Evolutionary conservation across 1,140 invertebrate genomes (phyloP).

Genomic region (Lysiphlebus fabarum): DNA sequence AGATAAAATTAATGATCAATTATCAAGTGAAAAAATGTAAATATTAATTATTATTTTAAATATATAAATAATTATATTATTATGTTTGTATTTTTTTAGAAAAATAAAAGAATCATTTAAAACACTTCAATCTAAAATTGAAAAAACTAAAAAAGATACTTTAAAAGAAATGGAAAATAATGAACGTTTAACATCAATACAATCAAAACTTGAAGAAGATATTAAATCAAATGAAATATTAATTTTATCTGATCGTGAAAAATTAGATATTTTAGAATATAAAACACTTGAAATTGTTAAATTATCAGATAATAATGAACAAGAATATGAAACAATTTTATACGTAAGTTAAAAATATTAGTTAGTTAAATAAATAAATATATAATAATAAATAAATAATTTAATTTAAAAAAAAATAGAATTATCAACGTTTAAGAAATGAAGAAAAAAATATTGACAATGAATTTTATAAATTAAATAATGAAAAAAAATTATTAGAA

Average conservation of each 20-base stretch:
- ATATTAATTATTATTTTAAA: conserved; percentile 21
- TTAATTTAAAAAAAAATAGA: conserved; percentile 28
- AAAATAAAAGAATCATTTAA: conserved; percentile 58
- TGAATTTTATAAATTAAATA: conserved; percentile 56
- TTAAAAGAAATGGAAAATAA: conserved; percentile 65
- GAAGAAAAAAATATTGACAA: conserved; percentile 48
- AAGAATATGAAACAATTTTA: conserved; percentile 52
- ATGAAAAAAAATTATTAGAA: conserved; percentile 60
- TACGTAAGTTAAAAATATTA: conserved; percentile 31
- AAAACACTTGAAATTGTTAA: conserved; percentile 55
- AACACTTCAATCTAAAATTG: conserved; percentile 57
- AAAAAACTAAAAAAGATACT: conserved; percentile 55
- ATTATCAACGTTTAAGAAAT: conserved; percentile 36
- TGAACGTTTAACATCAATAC: conserved; percentile 61
- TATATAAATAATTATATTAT: background rate
- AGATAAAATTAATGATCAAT: conserved; percentile 63
- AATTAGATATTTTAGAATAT: conserved; percentile 47
- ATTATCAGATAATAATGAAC: conserved; percentile 60
- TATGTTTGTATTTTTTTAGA: conserved; percentile 38
- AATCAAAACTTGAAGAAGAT: conserved; percentile 59
- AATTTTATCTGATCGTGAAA: conserved; percentile 35
- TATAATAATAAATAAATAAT: conserved; percentile 13
- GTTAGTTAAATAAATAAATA: conserved; percentile 3
- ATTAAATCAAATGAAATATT: conserved; percentile 43
- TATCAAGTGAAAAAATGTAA: conserved; percentile 60